Evolutionary conservation across 2,797 vertebrate genomes (phyloP), one percentile per base, ranked within the genome.

Genomic region (Pipistrellus kuhlii): DNA sequence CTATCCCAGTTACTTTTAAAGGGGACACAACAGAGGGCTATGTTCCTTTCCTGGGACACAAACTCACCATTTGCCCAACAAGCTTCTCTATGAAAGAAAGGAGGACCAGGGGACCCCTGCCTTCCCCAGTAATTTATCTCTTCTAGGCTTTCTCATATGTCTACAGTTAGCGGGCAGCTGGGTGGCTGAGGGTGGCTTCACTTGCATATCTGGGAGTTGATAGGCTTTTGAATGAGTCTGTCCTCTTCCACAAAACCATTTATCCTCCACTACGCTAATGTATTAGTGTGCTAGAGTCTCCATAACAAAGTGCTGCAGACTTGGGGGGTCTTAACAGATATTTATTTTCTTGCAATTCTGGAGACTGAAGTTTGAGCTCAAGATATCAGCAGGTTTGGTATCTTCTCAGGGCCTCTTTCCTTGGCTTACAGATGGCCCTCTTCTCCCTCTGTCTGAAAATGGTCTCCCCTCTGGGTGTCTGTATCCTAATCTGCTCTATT

Each of bases 1-100:
- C 32, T 77, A 13, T 59, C 23, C 23, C 3, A 7, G 4, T 46
- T 90, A 68, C 55, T n/a, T 4, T 25, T 25, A 75, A 92, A 23
- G 12, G 9, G 25, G 12, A 62, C 6, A 44, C 12, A 64, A 10
- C 1, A 35, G 6, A 35, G 20, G 3, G 2, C 0, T 17, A 35
- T 66, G 15, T 23, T 51, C 18, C 55, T 85, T 27, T 72, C 35
- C 73, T 85, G 8, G 48, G 88, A 64, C 13, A 38, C 66, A 68
- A 44, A 73, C n/a, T 53, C 21, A 38, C 10, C 12, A n/a, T 7
- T 11, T 38, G 18, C 51, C 46, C 66, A 91, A 81, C 11, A 59
- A 88, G 30, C 30, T 27, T 77, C 32, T 64, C 66, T 51, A 18
- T 88, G 48, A 78, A 73, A n/a, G 41, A 73, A 59, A 88, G 23